A percentile compares a stretch with the other conserved stretches of the same genome.
phyloP scores from a whole-genome alignment of 2,113 vertebrate genomes.

The Bombycilla garrulus region DNA sequence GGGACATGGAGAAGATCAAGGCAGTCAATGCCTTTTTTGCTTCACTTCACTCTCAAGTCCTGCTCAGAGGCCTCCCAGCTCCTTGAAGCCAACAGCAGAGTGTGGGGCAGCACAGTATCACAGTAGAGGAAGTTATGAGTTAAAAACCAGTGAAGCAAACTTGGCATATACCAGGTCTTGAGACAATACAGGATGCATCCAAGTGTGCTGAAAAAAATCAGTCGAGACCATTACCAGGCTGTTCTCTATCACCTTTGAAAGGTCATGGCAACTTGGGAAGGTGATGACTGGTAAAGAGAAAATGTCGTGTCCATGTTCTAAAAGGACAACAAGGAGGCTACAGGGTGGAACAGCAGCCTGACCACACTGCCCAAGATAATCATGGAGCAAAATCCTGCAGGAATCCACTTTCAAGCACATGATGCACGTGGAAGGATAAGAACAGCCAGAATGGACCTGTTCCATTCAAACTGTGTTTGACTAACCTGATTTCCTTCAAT shows the following conservation, averaged over 20 bases:
- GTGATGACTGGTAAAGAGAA: neutral
- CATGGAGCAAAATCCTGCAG: neutral
- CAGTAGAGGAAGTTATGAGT: neutral
- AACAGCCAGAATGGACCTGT: neutral
- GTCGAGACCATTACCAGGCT: neutral
- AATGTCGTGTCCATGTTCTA: neutral
- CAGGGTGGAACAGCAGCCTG: neutral
- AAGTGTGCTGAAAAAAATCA: neutral
- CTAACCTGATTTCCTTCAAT: neutral
- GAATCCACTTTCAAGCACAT: neutral
- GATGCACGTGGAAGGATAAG: neutral
- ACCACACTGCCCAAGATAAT: neutral
- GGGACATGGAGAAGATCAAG: neutral
- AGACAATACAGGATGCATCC: neutral
- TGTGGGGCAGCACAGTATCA: neutral
- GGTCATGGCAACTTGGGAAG: neutral
- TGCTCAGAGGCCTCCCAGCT: neutral
- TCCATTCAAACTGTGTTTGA: neutral
- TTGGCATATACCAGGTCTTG: neutral
- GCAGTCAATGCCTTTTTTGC: neutral
- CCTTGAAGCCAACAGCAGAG: neutral
- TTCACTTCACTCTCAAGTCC: neutral
- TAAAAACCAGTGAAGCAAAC: neutral
- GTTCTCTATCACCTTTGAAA: neutral
- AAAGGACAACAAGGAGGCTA: neutral